Evolutionary conservation across 2,797 vertebrate genomes (phyloP).

Genomic region (Danio aesculapii): DNA sequence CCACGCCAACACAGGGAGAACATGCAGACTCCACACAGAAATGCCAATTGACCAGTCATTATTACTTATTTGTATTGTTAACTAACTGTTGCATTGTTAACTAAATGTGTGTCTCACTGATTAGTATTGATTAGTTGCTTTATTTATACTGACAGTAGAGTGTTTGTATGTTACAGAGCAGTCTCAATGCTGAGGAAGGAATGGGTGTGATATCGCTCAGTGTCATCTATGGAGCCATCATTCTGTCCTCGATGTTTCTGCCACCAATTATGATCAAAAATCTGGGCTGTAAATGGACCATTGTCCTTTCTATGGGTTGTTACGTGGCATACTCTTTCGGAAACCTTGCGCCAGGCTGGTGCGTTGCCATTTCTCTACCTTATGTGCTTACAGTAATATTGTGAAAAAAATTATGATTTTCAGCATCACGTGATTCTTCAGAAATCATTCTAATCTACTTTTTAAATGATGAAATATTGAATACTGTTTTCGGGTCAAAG

Average conservation of each 20-base stretch:
- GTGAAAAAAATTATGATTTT: background rate
- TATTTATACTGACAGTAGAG: background rate
- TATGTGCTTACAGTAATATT: background rate
- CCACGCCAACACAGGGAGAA: no score
- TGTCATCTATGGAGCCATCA: conserved; percentile 87
- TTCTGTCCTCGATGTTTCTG: conserved; percentile 93
- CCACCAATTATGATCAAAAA: conserved; percentile 91
- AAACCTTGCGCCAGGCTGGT: conserved; percentile 94
- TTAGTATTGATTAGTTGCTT: background rate
- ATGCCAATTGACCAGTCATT: no score
- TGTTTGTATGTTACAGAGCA: conserved; percentile 83
- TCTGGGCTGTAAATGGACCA: conserved; percentile 96
- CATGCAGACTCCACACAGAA: no score
- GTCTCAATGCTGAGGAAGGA: conserved; percentile 87
- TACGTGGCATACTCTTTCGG: conserved; percentile 91
- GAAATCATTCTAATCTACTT: background rate
- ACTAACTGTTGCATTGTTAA: background rate
- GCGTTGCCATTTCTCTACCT: conserved; percentile 52
- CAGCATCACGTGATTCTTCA: background rate
- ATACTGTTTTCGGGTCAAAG: no score
- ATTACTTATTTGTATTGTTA: background rate
- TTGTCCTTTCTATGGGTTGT: conserved; percentile 88
- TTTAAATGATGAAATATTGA: no score
- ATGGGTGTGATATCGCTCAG: conserved; percentile 92
- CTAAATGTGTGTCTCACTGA: background rate